Evolutionary conservation across 2,888 invertebrate genomes (phyloP), one percentile per base, ranked within the genome.

Genomic region (Diadegma fenestrale): DNA sequence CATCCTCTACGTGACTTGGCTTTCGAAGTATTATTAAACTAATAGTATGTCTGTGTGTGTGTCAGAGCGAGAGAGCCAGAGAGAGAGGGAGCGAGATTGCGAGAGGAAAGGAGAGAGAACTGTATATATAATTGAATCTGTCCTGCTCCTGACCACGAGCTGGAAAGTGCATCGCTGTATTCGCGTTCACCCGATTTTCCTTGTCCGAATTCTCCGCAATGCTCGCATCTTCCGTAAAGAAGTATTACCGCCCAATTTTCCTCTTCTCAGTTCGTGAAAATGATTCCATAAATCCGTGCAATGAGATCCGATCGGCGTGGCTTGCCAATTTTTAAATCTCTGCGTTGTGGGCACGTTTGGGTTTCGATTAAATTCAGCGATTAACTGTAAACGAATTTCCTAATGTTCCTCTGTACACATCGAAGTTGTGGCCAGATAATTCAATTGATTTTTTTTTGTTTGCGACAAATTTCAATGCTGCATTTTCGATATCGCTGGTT

Each of bases 41-140:
- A 84, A 54, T 33, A 61, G 69, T 1, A 54, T 19, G 19, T 12
- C 30, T 17, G 58, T 37, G 58, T 12, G 54, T 30, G 30, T 33
- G 48, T 37, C 22, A 17, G 69, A 45, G 69, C 61, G 51, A 66
- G 22, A 54, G 48, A 2, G 30, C 4, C 5, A 33, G 33, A 33
- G 33, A 33, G 4, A 33, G 33, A 66, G 14, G 33, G 37, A 54
- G 37, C 51, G 66, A 77, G 26, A 37, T n/a, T n/a, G 63, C 10
- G 71, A 79, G 48, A 19, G 51, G 69, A 43, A 63, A 12, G 64
- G 61, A 45, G 37, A 41, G 61, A 72, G 63, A 54, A 80, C 54
- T 87, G 89, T 91, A n/a, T n/a, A n/a, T n/a, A n/a, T n/a, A 91
- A 90, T 91, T 89, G 91, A 91, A 91, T 91, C 89, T 88, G 90